Conservation (phyloP, 2,113 vertebrate species). For the Setophaga kirtlandii region DNA sequence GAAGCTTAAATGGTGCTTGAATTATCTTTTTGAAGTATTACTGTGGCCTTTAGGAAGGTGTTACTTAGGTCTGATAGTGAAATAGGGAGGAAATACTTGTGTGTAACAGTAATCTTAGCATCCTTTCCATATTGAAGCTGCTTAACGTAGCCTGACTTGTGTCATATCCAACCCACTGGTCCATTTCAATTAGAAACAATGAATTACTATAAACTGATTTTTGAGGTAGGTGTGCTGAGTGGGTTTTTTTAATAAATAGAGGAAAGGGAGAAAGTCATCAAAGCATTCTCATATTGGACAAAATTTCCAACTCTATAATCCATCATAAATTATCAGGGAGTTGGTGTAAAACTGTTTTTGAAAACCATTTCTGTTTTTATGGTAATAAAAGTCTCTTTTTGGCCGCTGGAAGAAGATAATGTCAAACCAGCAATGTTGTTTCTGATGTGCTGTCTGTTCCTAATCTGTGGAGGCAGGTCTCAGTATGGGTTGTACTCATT, state of each 20-base stretch:
- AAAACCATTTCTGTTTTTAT: not conserved
- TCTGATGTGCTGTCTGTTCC: not conserved
- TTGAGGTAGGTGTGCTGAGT: not conserved
- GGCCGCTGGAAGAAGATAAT: not conserved
- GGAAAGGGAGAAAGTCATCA: not conserved
- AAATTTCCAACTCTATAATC: not conserved
- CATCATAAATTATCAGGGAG: not conserved
- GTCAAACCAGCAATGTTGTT: not conserved
- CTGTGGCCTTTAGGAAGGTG: not conserved
- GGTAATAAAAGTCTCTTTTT: not conserved
- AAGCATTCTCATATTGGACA: not conserved
- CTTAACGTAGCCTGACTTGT: not conserved
- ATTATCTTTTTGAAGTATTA: not conserved
- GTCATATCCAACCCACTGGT: not conserved
- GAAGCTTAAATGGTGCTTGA: not conserved
- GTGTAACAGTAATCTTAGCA: not conserved
- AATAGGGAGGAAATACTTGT: not conserved
- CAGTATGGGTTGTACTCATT: not conserved
- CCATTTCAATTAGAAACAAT: not conserved
- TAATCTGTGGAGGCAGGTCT: not conserved
- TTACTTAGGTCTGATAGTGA: not conserved
- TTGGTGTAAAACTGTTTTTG: not conserved
- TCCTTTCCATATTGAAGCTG: not conserved
- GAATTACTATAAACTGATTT: not conserved
- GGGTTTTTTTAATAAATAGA: rapidly evolving